Percentiles rank a stretch among this genome's conserved stretches.
Evolutionary conservation across 2,797 vertebrate genomes (phyloP).

Genomic region (Falco peregrinus): DNA sequence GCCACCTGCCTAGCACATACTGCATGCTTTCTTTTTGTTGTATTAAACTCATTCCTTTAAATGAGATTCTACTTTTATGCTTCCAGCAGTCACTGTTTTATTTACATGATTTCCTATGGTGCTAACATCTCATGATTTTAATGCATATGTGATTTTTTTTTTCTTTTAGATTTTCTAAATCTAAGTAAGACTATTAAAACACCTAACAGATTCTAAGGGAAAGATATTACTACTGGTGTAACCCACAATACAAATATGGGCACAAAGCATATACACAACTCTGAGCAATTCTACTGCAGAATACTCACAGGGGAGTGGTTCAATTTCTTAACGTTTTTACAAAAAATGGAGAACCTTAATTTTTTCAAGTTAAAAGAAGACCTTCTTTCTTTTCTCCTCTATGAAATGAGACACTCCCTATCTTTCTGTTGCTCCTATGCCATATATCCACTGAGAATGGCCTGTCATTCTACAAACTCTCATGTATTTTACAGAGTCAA

Average conservation of each 20-base stretch:
- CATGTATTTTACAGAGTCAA: slow-evolving; percentile 29
- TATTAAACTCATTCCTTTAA: not conserved
- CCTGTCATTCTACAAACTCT: not conserved
- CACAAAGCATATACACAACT: not conserved
- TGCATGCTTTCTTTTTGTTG: not conserved
- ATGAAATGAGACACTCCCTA: not conserved
- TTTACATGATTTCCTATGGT: not conserved
- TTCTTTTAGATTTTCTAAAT: not conserved
- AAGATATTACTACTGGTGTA: not conserved
- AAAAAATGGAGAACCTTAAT: not conserved
- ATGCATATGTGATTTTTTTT: not conserved
- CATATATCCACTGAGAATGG: not conserved
- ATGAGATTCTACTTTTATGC: not conserved
- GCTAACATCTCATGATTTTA: not conserved
- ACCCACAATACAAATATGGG: not conserved
- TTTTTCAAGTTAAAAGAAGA: slow-evolving; percentile 1
- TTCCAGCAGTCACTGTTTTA: not conserved
- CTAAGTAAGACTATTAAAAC: not conserved
- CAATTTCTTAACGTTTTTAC: not conserved
- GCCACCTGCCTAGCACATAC: not conserved
- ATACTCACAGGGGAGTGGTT: not conserved
- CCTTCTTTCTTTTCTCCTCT: not conserved
- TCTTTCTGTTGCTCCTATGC: not conserved
- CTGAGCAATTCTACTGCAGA: not conserved
- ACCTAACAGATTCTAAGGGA: not conserved